These are phyloP conservation scores for Spodoptera frugiperda DNA, from an alignment of 1,140 invertebrate species.

Conservation along the genomic window DNA sequence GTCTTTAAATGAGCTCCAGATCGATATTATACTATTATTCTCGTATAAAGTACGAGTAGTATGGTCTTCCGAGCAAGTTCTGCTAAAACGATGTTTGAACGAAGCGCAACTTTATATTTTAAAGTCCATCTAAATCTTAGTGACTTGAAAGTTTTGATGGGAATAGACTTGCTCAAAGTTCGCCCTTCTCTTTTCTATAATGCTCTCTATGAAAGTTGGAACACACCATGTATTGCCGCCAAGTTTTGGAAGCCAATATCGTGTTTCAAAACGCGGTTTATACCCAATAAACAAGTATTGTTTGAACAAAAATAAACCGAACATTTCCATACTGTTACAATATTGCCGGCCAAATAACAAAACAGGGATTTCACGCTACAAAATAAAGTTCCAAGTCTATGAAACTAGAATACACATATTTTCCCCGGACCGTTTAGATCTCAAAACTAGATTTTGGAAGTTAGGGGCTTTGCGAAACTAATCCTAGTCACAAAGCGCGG, in stretches of 20 bases:
- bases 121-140: constrained; percentile 45
- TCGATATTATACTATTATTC: constrained; percentile 32
- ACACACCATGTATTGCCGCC: constrained; percentile 19
- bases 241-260: constrained; percentile 9
- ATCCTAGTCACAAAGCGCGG: background rate
- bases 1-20: constrained; percentile 8
- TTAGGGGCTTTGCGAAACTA: constrained; percentile 15
- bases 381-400: constrained; percentile 12
- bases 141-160: constrained; percentile 43
- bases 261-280: constrained; percentile 13
- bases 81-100: constrained; percentile 24
- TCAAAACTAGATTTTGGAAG: constrained; percentile 40
- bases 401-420: constrained; percentile 30
- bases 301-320: constrained; percentile 21
- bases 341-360: constrained; percentile 14
- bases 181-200: constrained; percentile 15
- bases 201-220: constrained; percentile 19
- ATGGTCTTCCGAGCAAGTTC: constrained; percentile 23
- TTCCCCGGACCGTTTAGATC: constrained; percentile 23
- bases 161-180: constrained; percentile 39
- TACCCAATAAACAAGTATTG: background rate
- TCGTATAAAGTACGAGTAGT: constrained; percentile 47
- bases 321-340: background rate
- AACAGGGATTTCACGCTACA: background rate
- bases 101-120: constrained; percentile 38